Percentiles rank a stretch among this genome's conserved stretches.
phyloP scores from a whole-genome alignment of 2,888 invertebrate genomes.

The Drosophila tanythrix region DNA sequence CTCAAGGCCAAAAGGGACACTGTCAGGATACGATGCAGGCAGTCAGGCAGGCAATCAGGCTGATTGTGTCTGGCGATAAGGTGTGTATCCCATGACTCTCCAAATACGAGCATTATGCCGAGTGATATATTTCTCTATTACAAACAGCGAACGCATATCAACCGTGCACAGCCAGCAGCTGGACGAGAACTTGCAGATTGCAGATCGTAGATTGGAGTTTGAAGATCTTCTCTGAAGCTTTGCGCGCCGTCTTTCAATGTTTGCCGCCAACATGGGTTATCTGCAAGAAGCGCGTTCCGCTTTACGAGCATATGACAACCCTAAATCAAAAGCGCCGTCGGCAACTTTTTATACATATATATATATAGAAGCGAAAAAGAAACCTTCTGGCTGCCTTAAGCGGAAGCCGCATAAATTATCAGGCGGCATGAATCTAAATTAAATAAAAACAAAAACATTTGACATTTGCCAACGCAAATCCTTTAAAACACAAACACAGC shows the following conservation, averaged over 20 bases:
- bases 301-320: slow-evolving; percentile 67
- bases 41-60: slow-evolving; percentile 1
- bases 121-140: slow-evolving; percentile 77
- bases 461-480: slow-evolving; percentile 72
- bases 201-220: slow-evolving; percentile 21
- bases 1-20: slow-evolving; percentile 49
- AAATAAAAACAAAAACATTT: slow-evolving; percentile 76
- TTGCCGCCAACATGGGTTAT: slow-evolving; percentile 55
- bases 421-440: slow-evolving; percentile 71
- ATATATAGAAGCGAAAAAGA: slow-evolving; percentile 7
- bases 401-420: slow-evolving; percentile 75
- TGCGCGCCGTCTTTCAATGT: slow-evolving; percentile 32
- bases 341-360: slow-evolving; percentile 35
- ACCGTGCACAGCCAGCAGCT: slow-evolving; percentile 31
- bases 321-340: slow-evolving; percentile 73
- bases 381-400: slow-evolving; percentile 17
- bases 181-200: slow-evolving; percentile 14
- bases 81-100: slow-evolving; percentile 14
- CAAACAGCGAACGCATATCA: slow-evolving; percentile 36
- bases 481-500: slow-evolving; percentile 64
- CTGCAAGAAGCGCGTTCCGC: slow-evolving; percentile 64
- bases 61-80: slow-evolving; percentile 61
- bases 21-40: slow-evolving; percentile 29
- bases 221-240: slow-evolving; percentile 16
- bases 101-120: slow-evolving; percentile 46